A percentile compares a stretch with the other conserved stretches of the same genome.
Evolutionary conservation across 2,888 invertebrate species (phyloP).

Genomic region (Argyresthia albistria): DNA sequence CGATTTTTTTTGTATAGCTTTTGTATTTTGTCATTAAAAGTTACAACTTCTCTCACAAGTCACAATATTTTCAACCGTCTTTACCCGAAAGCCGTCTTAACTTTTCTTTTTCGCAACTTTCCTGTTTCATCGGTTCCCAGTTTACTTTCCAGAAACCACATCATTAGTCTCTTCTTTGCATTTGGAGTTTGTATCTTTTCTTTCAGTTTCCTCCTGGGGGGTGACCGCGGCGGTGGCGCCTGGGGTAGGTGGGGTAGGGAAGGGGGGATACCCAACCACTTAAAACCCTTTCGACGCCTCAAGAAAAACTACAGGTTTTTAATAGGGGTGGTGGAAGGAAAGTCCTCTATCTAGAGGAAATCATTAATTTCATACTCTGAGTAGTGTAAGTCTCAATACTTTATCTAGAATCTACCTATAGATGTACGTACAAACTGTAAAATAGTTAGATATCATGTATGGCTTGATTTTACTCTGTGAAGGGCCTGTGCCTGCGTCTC

Average conservation of each 20-base stretch:
- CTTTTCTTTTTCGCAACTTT: neutral
- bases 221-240: conserved; percentile 28
- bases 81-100: neutral
- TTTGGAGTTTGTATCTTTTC: conserved; percentile 9
- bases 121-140: neutral
- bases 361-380: conserved; percentile 10
- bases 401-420: too few species aligned
- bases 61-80: neutral
- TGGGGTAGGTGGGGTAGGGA: conserved; percentile 18
- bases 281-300: conserved; percentile 41
- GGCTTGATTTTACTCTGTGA: too few species aligned
- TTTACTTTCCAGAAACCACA: conserved; percentile 24
- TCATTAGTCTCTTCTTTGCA: conserved; percentile 26
- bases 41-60: neutral
- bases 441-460: too few species aligned
- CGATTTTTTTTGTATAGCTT: conserved; percentile 14
- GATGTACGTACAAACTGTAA: too few species aligned
- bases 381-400: conserved; percentile 26
- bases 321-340: conserved; percentile 10
- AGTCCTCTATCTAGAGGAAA: neutral
- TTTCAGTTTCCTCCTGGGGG: conserved; percentile 23
- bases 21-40: neutral
- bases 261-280: conserved; percentile 36
- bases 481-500: too few species aligned
- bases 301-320: conserved; percentile 45